These are phyloP conservation scores for Lichenostomus cassidix DNA, from an alignment of 2,113 vertebrate species.

Conservation along the genomic window DNA sequence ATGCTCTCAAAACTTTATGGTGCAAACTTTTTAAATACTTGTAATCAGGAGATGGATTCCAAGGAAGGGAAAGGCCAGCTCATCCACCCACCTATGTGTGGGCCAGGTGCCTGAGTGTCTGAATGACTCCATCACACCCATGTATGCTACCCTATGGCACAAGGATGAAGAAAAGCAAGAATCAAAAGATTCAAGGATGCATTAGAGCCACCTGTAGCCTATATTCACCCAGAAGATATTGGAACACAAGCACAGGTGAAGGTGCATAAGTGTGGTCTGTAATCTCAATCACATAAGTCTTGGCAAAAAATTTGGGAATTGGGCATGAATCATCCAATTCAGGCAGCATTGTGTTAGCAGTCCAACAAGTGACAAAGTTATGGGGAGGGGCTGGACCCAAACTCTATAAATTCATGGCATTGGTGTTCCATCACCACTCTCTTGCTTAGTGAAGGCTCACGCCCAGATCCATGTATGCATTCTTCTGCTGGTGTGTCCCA, in stretches of 20 bases:
- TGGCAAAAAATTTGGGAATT: background rate
- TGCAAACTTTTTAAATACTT: background rate
- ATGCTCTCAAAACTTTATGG: background rate
- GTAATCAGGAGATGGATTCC: background rate
- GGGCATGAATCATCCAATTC: background rate
- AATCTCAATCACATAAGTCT: accelerated
- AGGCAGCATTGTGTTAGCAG: background rate
- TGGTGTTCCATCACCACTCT: background rate
- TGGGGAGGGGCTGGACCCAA: background rate
- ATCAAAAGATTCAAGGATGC: background rate
- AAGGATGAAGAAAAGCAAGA: background rate
- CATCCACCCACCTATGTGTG: background rate
- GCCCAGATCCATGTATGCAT: background rate
- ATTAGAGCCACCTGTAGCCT: background rate
- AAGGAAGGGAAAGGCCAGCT: background rate
- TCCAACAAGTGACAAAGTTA: background rate
- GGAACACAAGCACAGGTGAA: background rate
- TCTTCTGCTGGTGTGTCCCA: background rate
- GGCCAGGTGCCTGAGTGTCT: background rate
- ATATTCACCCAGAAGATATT: background rate
- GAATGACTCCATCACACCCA: background rate
- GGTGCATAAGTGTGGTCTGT: background rate
- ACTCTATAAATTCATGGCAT: background rate
- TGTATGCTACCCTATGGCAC: background rate
- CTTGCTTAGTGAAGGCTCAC: accelerated